Conservation (phyloP, 2,113 vertebrate genomes). For the Crotalus viridis region DNA sequence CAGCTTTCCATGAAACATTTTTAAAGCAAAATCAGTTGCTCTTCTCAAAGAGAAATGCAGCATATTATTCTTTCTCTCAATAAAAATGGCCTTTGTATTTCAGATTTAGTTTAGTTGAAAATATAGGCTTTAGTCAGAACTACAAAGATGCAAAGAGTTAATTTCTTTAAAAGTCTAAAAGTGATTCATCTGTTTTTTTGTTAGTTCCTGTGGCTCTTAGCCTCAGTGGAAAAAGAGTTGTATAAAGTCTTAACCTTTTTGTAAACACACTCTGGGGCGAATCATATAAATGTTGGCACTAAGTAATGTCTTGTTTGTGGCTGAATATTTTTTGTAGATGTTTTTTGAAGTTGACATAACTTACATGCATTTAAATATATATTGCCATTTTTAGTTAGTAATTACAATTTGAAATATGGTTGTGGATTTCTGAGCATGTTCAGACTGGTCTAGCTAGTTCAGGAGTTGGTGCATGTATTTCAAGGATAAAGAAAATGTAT, state of each 20-base stretch:
- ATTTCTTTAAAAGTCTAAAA: constrained; percentile 71
- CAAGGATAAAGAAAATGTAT: constrained; percentile 76
- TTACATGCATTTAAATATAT: constrained; percentile 83
- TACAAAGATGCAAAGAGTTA: constrained; percentile 73
- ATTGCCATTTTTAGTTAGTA: constrained; percentile 85
- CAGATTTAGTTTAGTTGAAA: constrained; percentile 79
- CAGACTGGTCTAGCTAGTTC: constrained; percentile 83
- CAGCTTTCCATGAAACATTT: constrained; percentile 67
- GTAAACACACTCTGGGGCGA: constrained; percentile 81
- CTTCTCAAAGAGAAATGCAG: constrained; percentile 4
- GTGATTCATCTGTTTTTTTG: constrained; percentile 56
- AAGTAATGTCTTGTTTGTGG: constrained; percentile 86
- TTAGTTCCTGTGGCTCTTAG: constrained; percentile 68
- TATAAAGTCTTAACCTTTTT: constrained; percentile 84
- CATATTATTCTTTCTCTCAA: constrained; percentile 27
- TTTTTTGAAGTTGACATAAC: constrained; percentile 83
- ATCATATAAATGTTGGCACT: constrained; percentile 82
- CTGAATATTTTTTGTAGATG: constrained; percentile 84
- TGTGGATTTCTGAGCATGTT: constrained; percentile 89
- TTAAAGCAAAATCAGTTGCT: constrained; percentile 32
- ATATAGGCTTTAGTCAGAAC: constrained; percentile 78
- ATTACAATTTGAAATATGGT: constrained; percentile 83
- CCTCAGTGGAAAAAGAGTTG: constrained; percentile 70
- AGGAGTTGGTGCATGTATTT: constrained; percentile 88
- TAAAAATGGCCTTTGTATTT: constrained; percentile 72